phyloP scores from a whole-genome alignment of 2,888 invertebrate genomes.

The Ceramica pisi region DNA sequence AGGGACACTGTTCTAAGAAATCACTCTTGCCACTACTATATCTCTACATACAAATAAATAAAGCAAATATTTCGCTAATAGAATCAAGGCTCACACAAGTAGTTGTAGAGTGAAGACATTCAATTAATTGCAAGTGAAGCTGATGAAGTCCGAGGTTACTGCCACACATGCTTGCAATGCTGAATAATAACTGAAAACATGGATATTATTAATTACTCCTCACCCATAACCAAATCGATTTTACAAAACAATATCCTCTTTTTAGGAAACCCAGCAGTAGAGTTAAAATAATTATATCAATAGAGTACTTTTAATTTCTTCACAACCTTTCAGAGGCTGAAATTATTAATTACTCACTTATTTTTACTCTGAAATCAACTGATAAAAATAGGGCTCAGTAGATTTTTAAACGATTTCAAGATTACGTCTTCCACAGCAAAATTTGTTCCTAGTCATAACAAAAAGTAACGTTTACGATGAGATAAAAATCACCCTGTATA shows the following conservation, averaged over 20 bases:
- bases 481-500: background rate
- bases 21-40: background rate
- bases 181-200: conserved; percentile 5
- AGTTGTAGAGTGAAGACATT: conserved; percentile 21
- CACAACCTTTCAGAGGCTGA: background rate
- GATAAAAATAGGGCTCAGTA: background rate
- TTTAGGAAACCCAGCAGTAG: background rate
- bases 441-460: background rate
- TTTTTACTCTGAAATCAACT: background rate
- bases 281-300: no score
- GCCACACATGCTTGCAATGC: background rate
- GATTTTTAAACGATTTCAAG: background rate
- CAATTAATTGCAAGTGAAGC: conserved; percentile 37
- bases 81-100: conserved; percentile 29
- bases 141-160: conserved; percentile 42
- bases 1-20: background rate
- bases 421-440: background rate
- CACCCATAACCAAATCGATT: background rate
- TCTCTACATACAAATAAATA: conserved; percentile 5
- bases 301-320: no score
- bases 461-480: background rate
- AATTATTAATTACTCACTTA: background rate
- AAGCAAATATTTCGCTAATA: conserved; percentile 21
- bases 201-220: background rate
- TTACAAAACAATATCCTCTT: background rate